Conservation (phyloP, 2,113 vertebrate species). For the Pogona vitticeps region DNA sequence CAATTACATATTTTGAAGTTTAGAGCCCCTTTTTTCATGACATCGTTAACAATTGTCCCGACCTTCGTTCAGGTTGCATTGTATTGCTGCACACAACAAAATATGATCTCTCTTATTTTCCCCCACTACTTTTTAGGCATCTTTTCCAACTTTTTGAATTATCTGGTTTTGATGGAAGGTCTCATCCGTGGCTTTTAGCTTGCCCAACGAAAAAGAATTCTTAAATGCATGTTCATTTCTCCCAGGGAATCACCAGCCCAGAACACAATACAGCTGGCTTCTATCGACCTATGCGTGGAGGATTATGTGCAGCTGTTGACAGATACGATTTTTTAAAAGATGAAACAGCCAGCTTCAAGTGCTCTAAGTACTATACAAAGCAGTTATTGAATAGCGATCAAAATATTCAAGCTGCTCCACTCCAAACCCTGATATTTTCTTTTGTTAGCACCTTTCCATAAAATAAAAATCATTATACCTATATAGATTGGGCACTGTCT, state of each 20-base stretch:
- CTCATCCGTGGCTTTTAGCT: conserved; percentile 42
- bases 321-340: conserved; percentile 53
- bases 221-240: background rate
- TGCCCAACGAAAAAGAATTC: conserved; percentile 20
- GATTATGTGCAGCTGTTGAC: conserved; percentile 57
- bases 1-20: no score
- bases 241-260: conserved; percentile 45
- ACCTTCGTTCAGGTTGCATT: background rate
- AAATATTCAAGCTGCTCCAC: conserved; percentile 49
- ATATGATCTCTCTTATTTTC: background rate
- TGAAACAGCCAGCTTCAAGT: conserved; percentile 39
- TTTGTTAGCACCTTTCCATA: conserved; percentile 42
- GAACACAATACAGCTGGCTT: conserved; percentile 42
- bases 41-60: background rate
- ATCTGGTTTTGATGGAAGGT: background rate
- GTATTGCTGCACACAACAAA: no score
- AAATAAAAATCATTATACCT: conserved; percentile 58
- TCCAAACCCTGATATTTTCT: conserved; percentile 63
- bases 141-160: conserved; percentile 26
- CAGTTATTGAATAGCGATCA: conserved; percentile 56
- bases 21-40: background rate
- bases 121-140: background rate
- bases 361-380: conserved; percentile 34
- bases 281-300: conserved; percentile 35
- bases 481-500: conserved; percentile 41